Conservation (phyloP, 2,888 invertebrate species). For the Standfussiana lucernea region DNA sequence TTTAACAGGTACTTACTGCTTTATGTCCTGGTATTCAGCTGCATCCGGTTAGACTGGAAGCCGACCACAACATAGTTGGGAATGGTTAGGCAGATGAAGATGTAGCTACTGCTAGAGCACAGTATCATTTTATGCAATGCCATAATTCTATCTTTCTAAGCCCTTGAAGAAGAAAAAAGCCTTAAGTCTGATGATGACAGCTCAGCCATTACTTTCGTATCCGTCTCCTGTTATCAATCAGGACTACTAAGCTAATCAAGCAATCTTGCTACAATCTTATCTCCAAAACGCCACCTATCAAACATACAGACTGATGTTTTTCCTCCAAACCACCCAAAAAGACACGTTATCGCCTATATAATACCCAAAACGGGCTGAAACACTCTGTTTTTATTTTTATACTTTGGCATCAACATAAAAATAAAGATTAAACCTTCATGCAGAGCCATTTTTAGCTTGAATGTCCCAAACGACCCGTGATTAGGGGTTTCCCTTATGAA, state of each 20-base stretch:
- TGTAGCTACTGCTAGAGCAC: too few relatives aligned
- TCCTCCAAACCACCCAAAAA: neutral
- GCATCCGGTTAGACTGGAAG: too few relatives aligned
- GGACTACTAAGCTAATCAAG: neutral
- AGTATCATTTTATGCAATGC: too few relatives aligned
- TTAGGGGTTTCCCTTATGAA: constrained; percentile 32
- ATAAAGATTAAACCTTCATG: constrained; percentile 46
- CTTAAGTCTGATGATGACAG: neutral
- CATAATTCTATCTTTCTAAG: too few relatives aligned
- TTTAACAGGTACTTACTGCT: too few relatives aligned
- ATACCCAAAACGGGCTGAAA: constrained; percentile 23
- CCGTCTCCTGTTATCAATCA: neutral
- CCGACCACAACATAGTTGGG: too few relatives aligned
- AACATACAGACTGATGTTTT: neutral
- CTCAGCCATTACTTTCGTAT: neutral
- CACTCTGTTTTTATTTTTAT: constrained; percentile 58
- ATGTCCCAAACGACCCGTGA: constrained; percentile 29
- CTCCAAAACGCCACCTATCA: neutral
- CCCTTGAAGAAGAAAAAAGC: neutral
- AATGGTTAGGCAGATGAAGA: too few relatives aligned
- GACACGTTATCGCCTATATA: constrained; percentile 6
- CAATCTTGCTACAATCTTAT: neutral
- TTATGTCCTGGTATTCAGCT: too few relatives aligned
- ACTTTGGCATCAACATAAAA: constrained; percentile 27
- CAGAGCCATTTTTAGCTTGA: constrained; percentile 25